Percentiles rank a stretch among this genome's conserved stretches.
Evolutionary conservation across 2,113 vertebrate species (phyloP).

Genomic region (Menura novaehollandiae): DNA sequence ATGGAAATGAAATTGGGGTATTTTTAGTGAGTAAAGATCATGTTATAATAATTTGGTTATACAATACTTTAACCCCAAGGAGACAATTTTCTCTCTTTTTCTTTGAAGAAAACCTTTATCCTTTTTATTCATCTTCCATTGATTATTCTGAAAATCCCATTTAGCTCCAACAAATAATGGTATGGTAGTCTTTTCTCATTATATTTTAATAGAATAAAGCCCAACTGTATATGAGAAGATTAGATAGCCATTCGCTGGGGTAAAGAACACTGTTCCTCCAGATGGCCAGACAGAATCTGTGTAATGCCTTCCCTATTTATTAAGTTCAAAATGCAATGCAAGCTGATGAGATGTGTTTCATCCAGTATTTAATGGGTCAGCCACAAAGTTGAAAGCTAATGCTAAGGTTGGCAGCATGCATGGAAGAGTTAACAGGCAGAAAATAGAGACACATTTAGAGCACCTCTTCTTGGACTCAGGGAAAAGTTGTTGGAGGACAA

Average conservation of each 20-base stretch:
- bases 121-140: constrained; percentile 66
- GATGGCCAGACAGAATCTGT: constrained; percentile 40
- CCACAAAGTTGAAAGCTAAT: constrained; percentile 12
- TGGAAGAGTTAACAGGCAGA: constrained; percentile 26
- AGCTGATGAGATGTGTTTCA: constrained; percentile 49
- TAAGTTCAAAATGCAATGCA: constrained; percentile 53
- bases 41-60: constrained; percentile 33
- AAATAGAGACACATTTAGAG: neutral
- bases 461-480: neutral
- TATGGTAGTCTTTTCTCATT: constrained; percentile 61
- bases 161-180: constrained; percentile 64
- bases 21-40: constrained; percentile 46
- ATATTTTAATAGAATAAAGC: constrained; percentile 69
- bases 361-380: constrained; percentile 41
- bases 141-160: constrained; percentile 64
- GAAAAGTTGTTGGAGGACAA: neutral
- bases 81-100: constrained; percentile 46
- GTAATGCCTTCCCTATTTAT: constrained; percentile 53
- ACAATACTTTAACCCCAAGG: constrained; percentile 34
- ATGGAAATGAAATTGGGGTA: constrained; percentile 9
- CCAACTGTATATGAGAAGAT: constrained; percentile 23
- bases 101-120: constrained; percentile 53
- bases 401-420: neutral
- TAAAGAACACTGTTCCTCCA: constrained; percentile 48
- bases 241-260: constrained; percentile 2